phyloP scores from a whole-genome alignment of 2,888 invertebrate species.

The Nomada lathburiana region DNA sequence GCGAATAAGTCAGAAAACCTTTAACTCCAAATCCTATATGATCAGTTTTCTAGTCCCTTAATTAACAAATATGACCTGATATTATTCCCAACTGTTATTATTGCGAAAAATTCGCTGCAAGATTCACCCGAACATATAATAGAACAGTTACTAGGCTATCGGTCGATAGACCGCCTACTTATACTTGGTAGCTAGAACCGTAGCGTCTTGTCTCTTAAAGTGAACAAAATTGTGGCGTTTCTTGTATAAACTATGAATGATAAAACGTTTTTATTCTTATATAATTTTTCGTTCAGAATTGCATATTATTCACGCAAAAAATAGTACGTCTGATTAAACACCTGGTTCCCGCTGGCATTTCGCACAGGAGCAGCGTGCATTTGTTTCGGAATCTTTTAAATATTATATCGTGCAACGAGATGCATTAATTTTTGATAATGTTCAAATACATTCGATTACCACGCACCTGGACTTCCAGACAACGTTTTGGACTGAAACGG shows the following conservation, averaged over 20 bases:
- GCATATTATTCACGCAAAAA: background rate
- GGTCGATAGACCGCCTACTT: slow-evolving; percentile 64
- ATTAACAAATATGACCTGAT: background rate
- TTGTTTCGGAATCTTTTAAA: slow-evolving; percentile 55
- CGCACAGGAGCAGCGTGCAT: slow-evolving; percentile 68
- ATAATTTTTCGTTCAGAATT: background rate
- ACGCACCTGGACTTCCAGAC: slow-evolving; percentile 82
- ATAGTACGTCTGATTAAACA: slow-evolving; percentile 25
- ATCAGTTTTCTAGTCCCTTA: background rate
- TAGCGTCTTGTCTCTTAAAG: slow-evolving; percentile 41
- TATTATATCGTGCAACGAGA: slow-evolving; percentile 34
- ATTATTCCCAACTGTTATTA: background rate
- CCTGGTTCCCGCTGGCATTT: slow-evolving; percentile 66
- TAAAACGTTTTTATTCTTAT: background rate
- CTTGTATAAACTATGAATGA: background rate
- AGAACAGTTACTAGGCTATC: slow-evolving; percentile 48
- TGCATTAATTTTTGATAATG: slow-evolving; percentile 21
- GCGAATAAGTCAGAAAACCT: slow-evolving; percentile 31
- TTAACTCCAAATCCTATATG: slow-evolving; percentile 1
- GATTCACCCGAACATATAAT: slow-evolving; percentile 1
- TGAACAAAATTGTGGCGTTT: slow-evolving; percentile 9
- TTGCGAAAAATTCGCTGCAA: background rate
- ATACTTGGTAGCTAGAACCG: slow-evolving; percentile 38
- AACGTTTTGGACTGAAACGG: slow-evolving; percentile 80
- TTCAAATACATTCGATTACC: slow-evolving; percentile 9